Conservation (phyloP, 2,888 invertebrate species). For the Caenorhabditis virilis region DNA sequence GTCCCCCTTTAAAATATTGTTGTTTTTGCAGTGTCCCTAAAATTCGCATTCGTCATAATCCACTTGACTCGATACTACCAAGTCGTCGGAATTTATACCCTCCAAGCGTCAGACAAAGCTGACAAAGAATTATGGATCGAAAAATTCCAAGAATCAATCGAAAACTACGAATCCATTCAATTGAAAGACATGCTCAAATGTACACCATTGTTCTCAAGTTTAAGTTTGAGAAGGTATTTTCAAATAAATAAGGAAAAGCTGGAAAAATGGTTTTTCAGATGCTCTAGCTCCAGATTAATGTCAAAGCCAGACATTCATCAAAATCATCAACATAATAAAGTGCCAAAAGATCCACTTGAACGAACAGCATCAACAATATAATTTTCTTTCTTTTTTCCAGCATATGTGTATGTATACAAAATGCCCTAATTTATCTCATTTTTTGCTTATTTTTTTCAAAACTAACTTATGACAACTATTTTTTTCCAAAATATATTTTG, state of each 20-base stretch:
- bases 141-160: constrained; percentile 69
- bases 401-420: no score
- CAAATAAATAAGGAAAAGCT: no score
- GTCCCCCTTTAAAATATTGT: no score
- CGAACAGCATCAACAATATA: no score
- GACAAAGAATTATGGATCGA: constrained; percentile 70
- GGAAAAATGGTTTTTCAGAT: no score
- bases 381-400: no score
- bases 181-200: constrained; percentile 68
- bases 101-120: constrained; percentile 70
- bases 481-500: no score
- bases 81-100: constrained; percentile 71
- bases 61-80: constrained; percentile 72
- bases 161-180: constrained; percentile 70
- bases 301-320: background rate
- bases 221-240: constrained; percentile 57
- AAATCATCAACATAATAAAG: no score
- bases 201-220: constrained; percentile 64
- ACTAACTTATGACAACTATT: no score
- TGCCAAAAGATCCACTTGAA: no score
- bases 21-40: constrained; percentile 61
- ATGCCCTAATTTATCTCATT: no score
- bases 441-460: no score
- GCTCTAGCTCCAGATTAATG: background rate
- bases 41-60: constrained; percentile 71